Evolutionary conservation across 2,888 invertebrate genomes (phyloP), one percentile per base, ranked within the genome.

Genomic region (Agrotis ipsilon): DNA sequence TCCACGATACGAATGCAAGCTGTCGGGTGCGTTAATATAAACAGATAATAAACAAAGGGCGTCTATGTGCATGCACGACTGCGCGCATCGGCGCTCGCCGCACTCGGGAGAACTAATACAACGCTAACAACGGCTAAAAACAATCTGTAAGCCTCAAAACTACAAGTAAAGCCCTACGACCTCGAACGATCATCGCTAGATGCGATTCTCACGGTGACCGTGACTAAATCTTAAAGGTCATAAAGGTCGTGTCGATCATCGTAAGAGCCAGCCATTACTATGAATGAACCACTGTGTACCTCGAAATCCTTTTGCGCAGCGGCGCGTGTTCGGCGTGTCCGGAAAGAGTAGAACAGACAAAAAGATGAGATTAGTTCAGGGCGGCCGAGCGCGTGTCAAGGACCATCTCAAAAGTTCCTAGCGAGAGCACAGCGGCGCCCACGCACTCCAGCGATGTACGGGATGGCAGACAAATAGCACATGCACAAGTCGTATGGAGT

Each of bases 401-500:
- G 98, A 98, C 98, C 98, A 98, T 98, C 98, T 98, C 98, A 98
- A 98, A 98, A 98, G 98, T 98, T 98, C 98, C 98, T 97, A 97
- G 97, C 90, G 91, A 66, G 80, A 73, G 74, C 75, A 72, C 68
- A 72, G 73, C 77, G 77, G 74, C 81, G 81, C 74, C 75, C 78
- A 74, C 82, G 84, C 84, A 84, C 84, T 80, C 86, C 87, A 82
- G 87, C 88, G 83, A 85, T 68, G 79, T 85, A 85, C 86, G 85
- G 86, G 87, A 80, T 87, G 85, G 92, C 93, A 91, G 90, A 93
- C 94, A 92, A 85, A 88, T 92, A 94, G 94, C 94, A 88, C 94
- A 94, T 94, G 94, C 94, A 95, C 91, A 90, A 89, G 81, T 90
- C 88, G 87, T 86, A 89, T 87, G 87, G 87, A 89, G 84, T 87